Percentiles rank a stretch among this genome's conserved stretches.
Conservation (phyloP, 1,140 invertebrate species). For the Calliphora vicina region DNA sequence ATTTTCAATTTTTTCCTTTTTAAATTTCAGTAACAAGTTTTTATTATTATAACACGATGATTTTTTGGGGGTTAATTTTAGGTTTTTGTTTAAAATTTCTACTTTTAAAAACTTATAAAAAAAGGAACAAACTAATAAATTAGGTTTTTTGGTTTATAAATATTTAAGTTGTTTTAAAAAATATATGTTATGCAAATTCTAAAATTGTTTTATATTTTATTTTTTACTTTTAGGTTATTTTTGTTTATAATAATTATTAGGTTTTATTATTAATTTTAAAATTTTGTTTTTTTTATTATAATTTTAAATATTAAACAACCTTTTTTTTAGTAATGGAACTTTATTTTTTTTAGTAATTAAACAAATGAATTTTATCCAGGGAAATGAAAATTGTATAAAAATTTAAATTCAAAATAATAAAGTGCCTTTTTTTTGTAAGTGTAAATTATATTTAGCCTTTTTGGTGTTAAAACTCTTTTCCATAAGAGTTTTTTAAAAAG, state of each 20-base stretch:
- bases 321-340: slow-evolving; percentile 28
- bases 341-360: neutral
- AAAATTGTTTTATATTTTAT: neutral
- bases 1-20: neutral
- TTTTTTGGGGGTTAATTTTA: too few species aligned
- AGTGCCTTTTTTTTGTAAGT: neutral
- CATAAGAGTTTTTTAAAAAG: slow-evolving; percentile 16
- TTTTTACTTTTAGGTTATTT: neutral
- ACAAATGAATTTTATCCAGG: neutral
- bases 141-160: neutral
- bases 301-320: slow-evolving; percentile 34
- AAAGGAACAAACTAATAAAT: neutral
- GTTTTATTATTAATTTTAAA: neutral
- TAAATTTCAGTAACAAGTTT: neutral
- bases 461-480: neutral
- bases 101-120: slow-evolving; percentile 2
- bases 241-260: neutral
- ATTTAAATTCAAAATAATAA: neutral
- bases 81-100: neutral
- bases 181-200: slow-evolving; percentile 3
- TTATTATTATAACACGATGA: neutral
- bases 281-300: neutral
- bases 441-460: neutral
- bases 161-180: neutral
- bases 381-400: neutral